Percentiles rank a stretch among this genome's conserved stretches.
phyloP scores from a whole-genome alignment of 1,140 invertebrate species.

The Drosophila santomea region DNA sequence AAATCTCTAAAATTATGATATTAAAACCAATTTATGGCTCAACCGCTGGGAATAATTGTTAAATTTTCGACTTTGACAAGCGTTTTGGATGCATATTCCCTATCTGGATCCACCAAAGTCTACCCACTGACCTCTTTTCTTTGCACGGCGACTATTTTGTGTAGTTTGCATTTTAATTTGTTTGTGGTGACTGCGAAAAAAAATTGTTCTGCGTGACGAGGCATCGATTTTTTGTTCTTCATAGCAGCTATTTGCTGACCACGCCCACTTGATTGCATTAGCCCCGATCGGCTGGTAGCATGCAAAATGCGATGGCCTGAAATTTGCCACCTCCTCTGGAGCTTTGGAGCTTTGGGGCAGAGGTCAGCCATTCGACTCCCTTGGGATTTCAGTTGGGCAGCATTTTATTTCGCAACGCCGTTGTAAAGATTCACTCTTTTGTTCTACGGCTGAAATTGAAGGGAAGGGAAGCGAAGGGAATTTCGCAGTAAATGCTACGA shows the following conservation, averaged over 20 bases:
- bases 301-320: constrained; percentile 24
- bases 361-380: constrained; percentile 21
- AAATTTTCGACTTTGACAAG: constrained; percentile 4
- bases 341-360: not conserved
- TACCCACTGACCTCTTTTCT: not conserved
- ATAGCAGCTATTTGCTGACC: constrained; percentile 32
- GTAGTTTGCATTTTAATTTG: constrained; percentile 49
- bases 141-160: constrained; percentile 16
- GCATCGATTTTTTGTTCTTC: constrained; percentile 42
- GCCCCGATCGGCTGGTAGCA: constrained; percentile 42
- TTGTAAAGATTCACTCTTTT: constrained; percentile 44
- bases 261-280: constrained; percentile 69
- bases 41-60: constrained; percentile 15
- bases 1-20: not conserved
- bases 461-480: not conserved
- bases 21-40: not conserved
- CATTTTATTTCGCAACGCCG: constrained; percentile 41
- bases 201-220: constrained; percentile 25
- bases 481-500: constrained; percentile 4
- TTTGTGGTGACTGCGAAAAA: constrained; percentile 22
- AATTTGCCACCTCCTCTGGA: too few relatives aligned
- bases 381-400: constrained; percentile 23
- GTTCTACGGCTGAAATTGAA: constrained; percentile 8
- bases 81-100: not conserved
- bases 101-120: not conserved